Conservation (phyloP, 2,113 vertebrate genomes). For the Eretmochelys imbricata region DNA sequence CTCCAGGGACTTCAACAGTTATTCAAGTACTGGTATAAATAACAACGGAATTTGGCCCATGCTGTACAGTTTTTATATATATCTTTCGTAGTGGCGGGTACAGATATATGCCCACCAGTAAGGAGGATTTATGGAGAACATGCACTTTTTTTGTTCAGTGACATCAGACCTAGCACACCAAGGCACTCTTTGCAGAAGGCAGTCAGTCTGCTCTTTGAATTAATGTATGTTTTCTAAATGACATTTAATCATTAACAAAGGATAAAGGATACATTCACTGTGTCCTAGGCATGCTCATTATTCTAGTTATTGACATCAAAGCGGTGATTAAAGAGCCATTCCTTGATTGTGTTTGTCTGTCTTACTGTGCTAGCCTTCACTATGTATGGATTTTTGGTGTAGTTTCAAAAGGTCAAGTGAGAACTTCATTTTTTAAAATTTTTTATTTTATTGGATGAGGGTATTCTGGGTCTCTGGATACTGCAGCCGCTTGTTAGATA, state of each 20-base stretch:
- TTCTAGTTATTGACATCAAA: neutral
- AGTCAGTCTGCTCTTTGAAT: neutral
- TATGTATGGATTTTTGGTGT: neutral
- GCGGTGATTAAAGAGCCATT: neutral
- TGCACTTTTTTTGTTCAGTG: neutral
- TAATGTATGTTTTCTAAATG: neutral
- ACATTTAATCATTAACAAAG: neutral
- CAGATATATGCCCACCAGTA: neutral
- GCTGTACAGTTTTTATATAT: neutral
- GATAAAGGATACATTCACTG: neutral
- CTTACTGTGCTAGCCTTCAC: neutral
- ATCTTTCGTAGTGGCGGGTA: neutral
- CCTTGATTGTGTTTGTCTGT: rapidly evolving
- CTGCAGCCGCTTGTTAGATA: neutral
- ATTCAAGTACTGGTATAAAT: neutral
- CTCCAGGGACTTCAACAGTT: neutral
- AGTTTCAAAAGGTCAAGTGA: neutral
- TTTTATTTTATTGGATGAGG: neutral
- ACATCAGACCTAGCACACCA: neutral
- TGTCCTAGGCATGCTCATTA: neutral
- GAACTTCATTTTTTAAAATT: neutral
- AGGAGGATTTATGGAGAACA: neutral
- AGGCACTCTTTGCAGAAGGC: neutral
- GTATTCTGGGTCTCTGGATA: rapidly evolving
- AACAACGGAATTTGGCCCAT: neutral